These are phyloP conservation scores for Panthera uncia DNA, from an alignment of 2,113 vertebrate species.

Conservation along the genomic window DNA sequence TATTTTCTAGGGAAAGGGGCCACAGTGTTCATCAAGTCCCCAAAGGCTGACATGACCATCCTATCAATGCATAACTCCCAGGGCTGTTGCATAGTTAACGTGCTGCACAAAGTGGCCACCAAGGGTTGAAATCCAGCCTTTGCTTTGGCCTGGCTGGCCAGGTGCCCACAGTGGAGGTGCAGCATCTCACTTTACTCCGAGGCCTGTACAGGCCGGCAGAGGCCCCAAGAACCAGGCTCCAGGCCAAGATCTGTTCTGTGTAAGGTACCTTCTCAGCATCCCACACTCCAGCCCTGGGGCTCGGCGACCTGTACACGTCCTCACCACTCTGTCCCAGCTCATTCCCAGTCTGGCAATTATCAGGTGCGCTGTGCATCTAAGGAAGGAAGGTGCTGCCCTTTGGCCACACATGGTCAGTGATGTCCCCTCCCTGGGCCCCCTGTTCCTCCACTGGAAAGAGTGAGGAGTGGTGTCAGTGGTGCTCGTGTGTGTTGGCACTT, in stretches of 20 bases:
- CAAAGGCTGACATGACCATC: background rate
- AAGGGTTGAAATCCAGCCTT: background rate
- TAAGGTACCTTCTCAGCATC: background rate
- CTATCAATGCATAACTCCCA: background rate
- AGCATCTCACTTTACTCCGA: background rate
- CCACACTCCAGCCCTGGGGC: too few relatives aligned
- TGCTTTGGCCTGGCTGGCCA: background rate
- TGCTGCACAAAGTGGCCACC: background rate
- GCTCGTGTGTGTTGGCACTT: fast-evolving
- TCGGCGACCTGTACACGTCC: background rate
- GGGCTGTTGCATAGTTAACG: background rate
- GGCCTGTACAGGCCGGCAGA: background rate
- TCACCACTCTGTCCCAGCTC: background rate
- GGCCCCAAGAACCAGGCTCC: background rate
- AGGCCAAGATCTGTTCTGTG: fast-evolving
- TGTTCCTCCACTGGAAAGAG: background rate
- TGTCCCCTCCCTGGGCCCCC: background rate
- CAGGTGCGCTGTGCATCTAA: background rate
- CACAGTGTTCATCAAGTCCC: background rate
- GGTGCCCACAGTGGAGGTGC: background rate
- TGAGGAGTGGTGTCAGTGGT: fast-evolving
- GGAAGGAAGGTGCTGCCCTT: background rate
- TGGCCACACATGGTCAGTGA: too few relatives aligned
- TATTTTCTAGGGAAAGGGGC: background rate
- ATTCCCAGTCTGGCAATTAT: fast-evolving